Evolutionary conservation across 37 sponge, comb jelly and placozoan genomes (phyloP), one percentile per base, ranked within the genome.

Genomic region (Chondrilla cf. caribensis): DNA sequence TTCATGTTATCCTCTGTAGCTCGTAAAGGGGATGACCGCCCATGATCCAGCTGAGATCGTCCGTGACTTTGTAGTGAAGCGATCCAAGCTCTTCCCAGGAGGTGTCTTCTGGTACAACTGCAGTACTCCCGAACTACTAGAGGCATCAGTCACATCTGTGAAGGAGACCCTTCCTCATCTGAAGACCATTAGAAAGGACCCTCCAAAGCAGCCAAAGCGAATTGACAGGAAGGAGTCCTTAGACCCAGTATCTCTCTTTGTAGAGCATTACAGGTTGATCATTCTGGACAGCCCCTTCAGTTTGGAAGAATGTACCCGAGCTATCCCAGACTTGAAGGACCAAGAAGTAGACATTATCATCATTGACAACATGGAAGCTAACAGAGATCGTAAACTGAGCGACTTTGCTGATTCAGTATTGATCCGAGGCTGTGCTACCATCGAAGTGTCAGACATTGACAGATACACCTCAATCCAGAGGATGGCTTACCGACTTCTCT

Each of bases 81-180:
- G 65, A 41, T 77, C 59, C 79, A 15, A 47, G 28, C 70, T 60
- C 73, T 87, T 77, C 67, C 58, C 58, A 0, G 85, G 85, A 40
- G 89, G 89, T 14, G 80, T 86, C 47, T 80, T 86, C 81, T 86
- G 81, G 72, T 44, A 70, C 55, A 80, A 70, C 60, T 40, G 73
- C 32, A 25, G 60, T 54, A 71, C 40, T 25, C 35, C 41, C 35
- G 80, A 86, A 43, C 32, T 85, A 22, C 41, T 89, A 21, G 66
- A 72, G 15, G 85, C 77, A 22, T 47, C 85, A 15, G 38, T 81
- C n/a, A 2, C 22, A 0, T 66, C 41, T 66, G 59, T 89, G 39
- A 59, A 83, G 71, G 7, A 55, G 24, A 70, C 47, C 37, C 19
- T 67, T 19, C 59, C 54, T 32, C 54, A 24, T 19, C 70, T 54